These are phyloP conservation scores for Mesochorus sp. DNA, from an alignment of 2,888 invertebrate species.

Conservation along the genomic window DNA sequence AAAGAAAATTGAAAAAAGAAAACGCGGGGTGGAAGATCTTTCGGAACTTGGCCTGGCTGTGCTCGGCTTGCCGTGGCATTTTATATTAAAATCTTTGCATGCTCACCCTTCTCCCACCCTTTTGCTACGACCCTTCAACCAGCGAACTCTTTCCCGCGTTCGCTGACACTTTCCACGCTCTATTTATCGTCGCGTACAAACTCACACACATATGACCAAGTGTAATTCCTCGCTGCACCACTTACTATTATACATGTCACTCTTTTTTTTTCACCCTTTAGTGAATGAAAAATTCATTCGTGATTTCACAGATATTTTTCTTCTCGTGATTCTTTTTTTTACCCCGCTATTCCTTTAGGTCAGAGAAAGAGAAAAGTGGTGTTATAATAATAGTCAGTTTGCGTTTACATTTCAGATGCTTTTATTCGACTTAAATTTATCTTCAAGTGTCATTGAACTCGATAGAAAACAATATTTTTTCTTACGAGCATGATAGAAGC, in stretches of 20 bases:
- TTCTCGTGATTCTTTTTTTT: conserved; percentile 1
- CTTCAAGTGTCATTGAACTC: no score
- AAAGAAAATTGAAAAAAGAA: conserved; percentile 10
- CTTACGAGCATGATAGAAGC: no score
- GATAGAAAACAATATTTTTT: no score
- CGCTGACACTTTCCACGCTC: conserved; percentile 60
- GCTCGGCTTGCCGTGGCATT: conserved; percentile 71
- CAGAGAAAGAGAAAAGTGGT: no score
- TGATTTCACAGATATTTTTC: conserved; percentile 19
- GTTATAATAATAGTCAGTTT: no score
- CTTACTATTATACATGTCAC: conserved; percentile 49
- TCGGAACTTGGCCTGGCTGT: conserved; percentile 49
- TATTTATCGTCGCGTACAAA: conserved; percentile 62
- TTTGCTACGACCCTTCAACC: conserved; percentile 39
- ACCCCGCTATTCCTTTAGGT: no score
- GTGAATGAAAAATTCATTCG: conserved; percentile 51
- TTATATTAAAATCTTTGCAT: conserved; percentile 76
- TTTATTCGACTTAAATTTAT: no score
- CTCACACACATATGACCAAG: no score
- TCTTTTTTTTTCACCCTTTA: conserved; percentile 10
- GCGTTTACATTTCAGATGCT: no score
- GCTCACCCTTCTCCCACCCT: conserved; percentile 41
- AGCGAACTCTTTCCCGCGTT: conserved; percentile 32
- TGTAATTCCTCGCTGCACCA: conserved; percentile 62
- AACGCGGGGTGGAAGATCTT: conserved; percentile 32